phyloP scores from a whole-genome alignment of 2,797 vertebrate species.

The Xiphophorus birchmanni region DNA sequence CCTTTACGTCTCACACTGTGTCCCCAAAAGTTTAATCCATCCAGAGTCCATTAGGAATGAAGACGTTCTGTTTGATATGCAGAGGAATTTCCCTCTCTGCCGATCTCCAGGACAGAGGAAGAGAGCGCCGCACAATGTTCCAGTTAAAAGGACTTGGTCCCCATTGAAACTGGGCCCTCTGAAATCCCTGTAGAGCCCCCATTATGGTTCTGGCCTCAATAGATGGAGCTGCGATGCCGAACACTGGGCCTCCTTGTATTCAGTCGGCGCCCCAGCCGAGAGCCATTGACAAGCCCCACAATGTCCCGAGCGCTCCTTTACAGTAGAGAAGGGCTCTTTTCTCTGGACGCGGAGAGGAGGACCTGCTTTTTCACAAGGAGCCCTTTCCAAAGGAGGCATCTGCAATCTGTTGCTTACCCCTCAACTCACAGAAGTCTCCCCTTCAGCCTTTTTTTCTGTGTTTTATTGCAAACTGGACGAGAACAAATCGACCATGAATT shows the following conservation, averaged over 20 bases:
- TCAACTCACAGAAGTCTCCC: conserved; percentile 54
- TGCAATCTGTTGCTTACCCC: conserved; percentile 77
- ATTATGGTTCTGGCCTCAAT: conserved; percentile 71
- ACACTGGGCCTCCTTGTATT: conserved; percentile 81
- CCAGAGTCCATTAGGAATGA: conserved; percentile 66
- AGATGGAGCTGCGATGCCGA: conserved; percentile 70
- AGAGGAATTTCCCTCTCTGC: conserved; percentile 73
- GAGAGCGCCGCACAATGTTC: conserved; percentile 67
- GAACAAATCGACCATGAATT: conserved; percentile 80
- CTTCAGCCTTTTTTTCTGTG: conserved; percentile 50
- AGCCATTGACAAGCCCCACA: conserved; percentile 79
- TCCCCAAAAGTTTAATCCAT: conserved; percentile 50
- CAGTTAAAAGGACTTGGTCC: conserved; percentile 69
- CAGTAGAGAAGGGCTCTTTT: conserved; percentile 80
- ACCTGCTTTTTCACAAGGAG: conserved; percentile 70
- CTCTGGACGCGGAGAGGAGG: conserved; percentile 65
- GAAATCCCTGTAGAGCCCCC: conserved; percentile 73
- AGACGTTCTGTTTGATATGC: conserved; percentile 80
- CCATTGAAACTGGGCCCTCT: conserved; percentile 75
- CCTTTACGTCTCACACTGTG: conserved; percentile 54
- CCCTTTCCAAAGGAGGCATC: conserved; percentile 79
- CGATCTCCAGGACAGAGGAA: conserved; percentile 62
- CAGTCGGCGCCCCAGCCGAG: conserved; percentile 71
- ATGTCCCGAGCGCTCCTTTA: conserved; percentile 78
- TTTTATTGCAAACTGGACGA: conserved; percentile 73